phyloP scores from a whole-genome alignment of 2,797 vertebrate genomes.

The Acanthurus tractus region DNA sequence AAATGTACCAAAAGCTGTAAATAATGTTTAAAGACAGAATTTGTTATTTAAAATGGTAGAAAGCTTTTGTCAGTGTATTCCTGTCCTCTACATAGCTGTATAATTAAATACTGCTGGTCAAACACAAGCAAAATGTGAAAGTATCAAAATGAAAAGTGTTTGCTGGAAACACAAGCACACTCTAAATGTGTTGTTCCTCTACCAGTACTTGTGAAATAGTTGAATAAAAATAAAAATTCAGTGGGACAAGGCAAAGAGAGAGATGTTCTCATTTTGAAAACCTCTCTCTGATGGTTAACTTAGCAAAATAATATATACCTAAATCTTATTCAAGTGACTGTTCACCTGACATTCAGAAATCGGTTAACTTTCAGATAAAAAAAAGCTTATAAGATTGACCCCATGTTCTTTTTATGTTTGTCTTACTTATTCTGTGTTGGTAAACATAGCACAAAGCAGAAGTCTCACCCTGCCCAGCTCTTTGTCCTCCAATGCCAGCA shows the following conservation, averaged over 20 bases:
- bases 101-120: conserved; percentile 1
- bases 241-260: background rate
- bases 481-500: conserved; percentile 98
- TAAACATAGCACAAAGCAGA: conserved; percentile 22
- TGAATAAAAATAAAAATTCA: background rate
- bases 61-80: background rate
- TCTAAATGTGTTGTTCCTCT: conserved; percentile 5
- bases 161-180: background rate
- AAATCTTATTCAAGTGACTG: background rate
- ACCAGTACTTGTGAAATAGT: conserved; percentile 7
- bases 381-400: conserved; percentile 4
- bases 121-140: conserved; percentile 19
- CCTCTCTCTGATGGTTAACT: background rate
- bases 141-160: conserved; percentile 17
- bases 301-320: conserved; percentile 4
- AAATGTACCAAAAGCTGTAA: background rate
- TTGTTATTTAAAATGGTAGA: conserved; percentile 6
- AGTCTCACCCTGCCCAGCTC: conserved; percentile 95
- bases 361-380: background rate
- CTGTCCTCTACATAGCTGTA: background rate
- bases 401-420: background rate
- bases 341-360: background rate
- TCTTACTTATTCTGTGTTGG: background rate
- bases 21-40: conserved; percentile 26
- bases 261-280: background rate